These are phyloP conservation scores for Xylota segnis DNA, from an alignment of 2,888 invertebrate genomes.

Conservation along the genomic window DNA sequence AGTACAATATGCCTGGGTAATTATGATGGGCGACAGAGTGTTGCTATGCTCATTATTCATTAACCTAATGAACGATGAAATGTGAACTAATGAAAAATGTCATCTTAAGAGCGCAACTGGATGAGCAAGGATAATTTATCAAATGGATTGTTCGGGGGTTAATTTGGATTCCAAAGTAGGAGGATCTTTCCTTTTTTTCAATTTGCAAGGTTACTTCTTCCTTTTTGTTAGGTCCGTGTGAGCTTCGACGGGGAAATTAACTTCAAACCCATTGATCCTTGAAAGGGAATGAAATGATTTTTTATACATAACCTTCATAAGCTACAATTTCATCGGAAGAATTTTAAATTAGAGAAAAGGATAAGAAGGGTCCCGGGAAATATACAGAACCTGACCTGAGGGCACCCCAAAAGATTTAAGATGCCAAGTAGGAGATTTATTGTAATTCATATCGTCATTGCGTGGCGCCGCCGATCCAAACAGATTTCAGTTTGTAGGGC, in stretches of 20 bases:
- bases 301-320: slow-evolving; percentile 13
- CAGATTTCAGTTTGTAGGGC: not conserved
- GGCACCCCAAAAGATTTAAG: slow-evolving; percentile 30
- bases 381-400: slow-evolving; percentile 16
- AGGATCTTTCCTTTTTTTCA: slow-evolving; percentile 25
- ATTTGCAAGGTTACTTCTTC: not conserved
- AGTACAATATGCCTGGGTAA: slow-evolving; percentile 24
- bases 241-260: slow-evolving; percentile 21
- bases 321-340: slow-evolving; percentile 28
- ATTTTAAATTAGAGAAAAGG: slow-evolving; percentile 31
- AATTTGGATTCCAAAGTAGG: slow-evolving; percentile 9
- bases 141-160: slow-evolving; percentile 25
- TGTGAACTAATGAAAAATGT: slow-evolving; percentile 47
- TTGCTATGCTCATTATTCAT: slow-evolving; percentile 51
- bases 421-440: slow-evolving; percentile 45
- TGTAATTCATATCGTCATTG: slow-evolving; percentile 40
- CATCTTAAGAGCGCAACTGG: slow-evolving; percentile 22
- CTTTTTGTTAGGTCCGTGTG: not conserved
- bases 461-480: slow-evolving; percentile 16
- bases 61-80: slow-evolving; percentile 58
- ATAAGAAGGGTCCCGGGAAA: slow-evolving; percentile 14
- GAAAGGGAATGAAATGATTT: not conserved
- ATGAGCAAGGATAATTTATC: slow-evolving; percentile 30
- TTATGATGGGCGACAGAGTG: slow-evolving; percentile 34
- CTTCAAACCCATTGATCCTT: slow-evolving; percentile 17